Evolutionary conservation across 2,113 vertebrate species (phyloP), one percentile per base, ranked within the genome.

Genomic region (Atractosteus spatula): DNA sequence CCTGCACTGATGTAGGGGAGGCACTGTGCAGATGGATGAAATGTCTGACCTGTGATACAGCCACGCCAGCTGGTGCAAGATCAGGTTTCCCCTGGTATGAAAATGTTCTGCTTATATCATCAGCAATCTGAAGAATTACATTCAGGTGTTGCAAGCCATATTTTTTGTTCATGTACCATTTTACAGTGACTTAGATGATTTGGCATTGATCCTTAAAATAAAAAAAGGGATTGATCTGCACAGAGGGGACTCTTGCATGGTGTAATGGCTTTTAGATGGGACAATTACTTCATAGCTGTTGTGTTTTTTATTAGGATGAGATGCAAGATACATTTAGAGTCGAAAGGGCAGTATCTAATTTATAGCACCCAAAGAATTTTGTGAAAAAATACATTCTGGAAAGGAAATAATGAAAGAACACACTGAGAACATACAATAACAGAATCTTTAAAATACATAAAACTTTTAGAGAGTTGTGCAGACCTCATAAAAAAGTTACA

Each of bases 91-190:
- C 54, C 75, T 80, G 85, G 83, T 77, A 83, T 73, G 73, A 76
- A 85, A 84, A 78, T 47, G 4, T 41, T 71, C 65, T 67, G 61
- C 72, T 74, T 76, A 42, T 76, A 82, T 84, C 71, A 57, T 76
- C 51, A 66, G 69, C 74, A 67, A 80, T 80, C 78, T 85, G 83
- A 89, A 81, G 87, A 86, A 88, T 83, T 86, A 77, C 67, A 68
- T 82, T 89, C 86, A 91, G 88, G 85, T 91, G 84, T 80, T 80
- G 69, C 63, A 70, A 80, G 77, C 71, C 55, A 65, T 41, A 69
- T 84, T 81, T 79, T 78, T 71, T 71, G 71, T 74, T 68, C 73
- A 75, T 54, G 54, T 3, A 77, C n/a, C 41, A 41, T 51, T 47
- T 43, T 16, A 17, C 63, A 62, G 74, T 80, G 76, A 66, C 76